Evolutionary conservation across 2,888 invertebrate species (phyloP).

Genomic region (Stictocephala bisonia): DNA sequence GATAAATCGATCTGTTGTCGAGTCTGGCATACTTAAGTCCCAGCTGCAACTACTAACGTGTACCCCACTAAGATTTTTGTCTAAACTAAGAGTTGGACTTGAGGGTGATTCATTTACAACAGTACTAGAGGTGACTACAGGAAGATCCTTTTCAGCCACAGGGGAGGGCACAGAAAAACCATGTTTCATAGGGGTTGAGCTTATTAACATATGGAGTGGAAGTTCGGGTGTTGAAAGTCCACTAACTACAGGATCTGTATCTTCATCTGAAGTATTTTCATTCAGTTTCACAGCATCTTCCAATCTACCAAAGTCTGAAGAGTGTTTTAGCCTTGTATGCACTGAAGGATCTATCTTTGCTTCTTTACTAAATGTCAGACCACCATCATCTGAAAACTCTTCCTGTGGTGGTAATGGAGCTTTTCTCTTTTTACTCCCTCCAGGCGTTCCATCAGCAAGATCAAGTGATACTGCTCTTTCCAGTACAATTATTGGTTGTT

Average conservation of each 20-base stretch:
- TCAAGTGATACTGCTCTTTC: slow-evolving; percentile 86
- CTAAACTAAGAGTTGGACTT: slow-evolving; percentile 16
- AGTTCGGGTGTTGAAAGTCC: slow-evolving; percentile 56
- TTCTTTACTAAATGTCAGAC: slow-evolving; percentile 54
- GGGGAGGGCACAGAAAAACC: slow-evolving; percentile 16
- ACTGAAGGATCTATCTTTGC: slow-evolving; percentile 59
- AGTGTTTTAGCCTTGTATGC: slow-evolving; percentile 72
- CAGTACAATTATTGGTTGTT: slow-evolving; percentile 55
- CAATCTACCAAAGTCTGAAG: slow-evolving; percentile 79
- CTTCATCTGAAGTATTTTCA: slow-evolving; percentile 50
- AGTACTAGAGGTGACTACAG: neutral
- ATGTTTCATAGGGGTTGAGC: slow-evolving; percentile 55
- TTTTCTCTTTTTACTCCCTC: slow-evolving; percentile 71
- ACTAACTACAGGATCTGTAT: slow-evolving; percentile 54
- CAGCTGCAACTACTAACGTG: slow-evolving; percentile 53
- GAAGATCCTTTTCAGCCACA: neutral
- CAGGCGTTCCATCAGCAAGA: slow-evolving; percentile 59
- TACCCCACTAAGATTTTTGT: slow-evolving; percentile 49
- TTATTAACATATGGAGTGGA: slow-evolving; percentile 44
- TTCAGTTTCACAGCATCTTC: slow-evolving; percentile 71
- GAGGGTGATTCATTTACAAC: slow-evolving; percentile 36
- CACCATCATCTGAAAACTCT: slow-evolving; percentile 60
- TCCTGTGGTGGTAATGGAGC: slow-evolving; percentile 67
- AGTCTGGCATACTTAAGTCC: slow-evolving; percentile 52
- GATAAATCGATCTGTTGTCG: slow-evolving; percentile 37